Conservation (phyloP, 1,140 invertebrate species). For the Drosophila albomicans region DNA sequence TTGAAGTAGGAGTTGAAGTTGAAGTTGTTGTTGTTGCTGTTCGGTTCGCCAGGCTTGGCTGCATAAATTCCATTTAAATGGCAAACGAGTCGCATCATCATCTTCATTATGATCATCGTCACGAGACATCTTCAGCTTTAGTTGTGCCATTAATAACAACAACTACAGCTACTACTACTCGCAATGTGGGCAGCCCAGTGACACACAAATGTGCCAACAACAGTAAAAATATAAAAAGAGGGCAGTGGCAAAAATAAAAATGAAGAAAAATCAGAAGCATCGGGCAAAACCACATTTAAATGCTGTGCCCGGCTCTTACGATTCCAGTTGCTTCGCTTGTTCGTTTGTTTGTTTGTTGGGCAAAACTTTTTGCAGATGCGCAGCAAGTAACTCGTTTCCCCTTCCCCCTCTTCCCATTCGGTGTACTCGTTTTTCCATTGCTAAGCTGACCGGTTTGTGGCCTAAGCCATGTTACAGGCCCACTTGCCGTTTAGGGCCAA, state of each 20-base stretch:
- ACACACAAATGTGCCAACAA: conserved; percentile 69
- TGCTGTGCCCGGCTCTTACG: conserved; percentile 40
- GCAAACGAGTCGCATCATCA: conserved; percentile 48
- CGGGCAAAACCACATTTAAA: conserved; percentile 69
- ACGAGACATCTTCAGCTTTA: conserved; percentile 62
- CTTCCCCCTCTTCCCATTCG: neutral
- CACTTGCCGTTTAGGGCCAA: conserved; percentile 66
- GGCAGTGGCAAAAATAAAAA: conserved; percentile 21
- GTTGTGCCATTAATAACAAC: conserved; percentile 69
- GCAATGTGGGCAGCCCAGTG: conserved; percentile 78
- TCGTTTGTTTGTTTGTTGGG: conserved; percentile 16
- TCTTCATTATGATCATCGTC: conserved; percentile 43
- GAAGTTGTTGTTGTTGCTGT: conserved; percentile 16
- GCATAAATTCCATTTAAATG: conserved; percentile 82
- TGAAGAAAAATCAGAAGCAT: conserved; percentile 39
- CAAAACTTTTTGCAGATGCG: conserved; percentile 67
- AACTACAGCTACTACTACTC: conserved; percentile 48
- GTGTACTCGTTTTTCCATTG: too few relatives aligned
- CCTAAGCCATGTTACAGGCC: conserved; percentile 56
- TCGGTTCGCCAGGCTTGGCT: conserved; percentile 61
- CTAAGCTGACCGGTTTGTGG: conserved; percentile 70
- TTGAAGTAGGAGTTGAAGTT: conserved; percentile 8
- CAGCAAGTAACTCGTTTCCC: conserved; percentile 16
- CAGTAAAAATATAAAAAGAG: conserved; percentile 20
- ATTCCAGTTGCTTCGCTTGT: conserved; percentile 28